phyloP scores from a whole-genome alignment of 2,888 invertebrate species.

The Nomada lathburiana region DNA sequence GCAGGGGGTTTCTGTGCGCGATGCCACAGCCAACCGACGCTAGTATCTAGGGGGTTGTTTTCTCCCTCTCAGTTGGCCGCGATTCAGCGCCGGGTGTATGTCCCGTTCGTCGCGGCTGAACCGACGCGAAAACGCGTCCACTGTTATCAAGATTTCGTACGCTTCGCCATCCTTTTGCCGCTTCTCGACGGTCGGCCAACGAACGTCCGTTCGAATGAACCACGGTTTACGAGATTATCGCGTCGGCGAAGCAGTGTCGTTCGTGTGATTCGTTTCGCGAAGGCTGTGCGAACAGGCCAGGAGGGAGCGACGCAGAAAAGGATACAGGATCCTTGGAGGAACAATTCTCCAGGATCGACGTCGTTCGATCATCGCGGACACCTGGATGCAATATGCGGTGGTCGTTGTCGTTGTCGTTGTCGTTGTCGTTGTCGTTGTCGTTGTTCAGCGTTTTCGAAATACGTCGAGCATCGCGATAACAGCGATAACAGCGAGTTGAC shows the following conservation, averaged over 20 bases:
- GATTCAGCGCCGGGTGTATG: conserved; percentile 81
- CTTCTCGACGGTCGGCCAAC: neutral
- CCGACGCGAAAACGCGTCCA: conserved; percentile 40
- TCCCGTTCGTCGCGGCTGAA: conserved; percentile 68
- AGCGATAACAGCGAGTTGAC: neutral
- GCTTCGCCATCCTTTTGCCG: neutral
- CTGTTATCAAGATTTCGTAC: neutral
- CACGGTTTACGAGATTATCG: too few relatives aligned
- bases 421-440: too few relatives aligned
- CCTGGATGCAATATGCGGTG: too few relatives aligned
- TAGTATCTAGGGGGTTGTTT: conserved; percentile 74
- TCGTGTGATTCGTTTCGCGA: neutral
- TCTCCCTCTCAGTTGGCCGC: conserved; percentile 81
- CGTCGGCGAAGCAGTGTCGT: too few relatives aligned
- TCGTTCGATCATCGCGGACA: too few relatives aligned
- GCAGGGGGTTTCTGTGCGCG: conserved; percentile 81
- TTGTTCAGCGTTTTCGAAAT: neutral
- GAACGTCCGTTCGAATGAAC: neutral
- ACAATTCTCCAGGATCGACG: neutral
- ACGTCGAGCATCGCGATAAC: too few relatives aligned
- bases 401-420: neutral
- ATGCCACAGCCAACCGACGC: conserved; percentile 74
- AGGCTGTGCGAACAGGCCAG: neutral
- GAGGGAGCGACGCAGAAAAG: neutral
- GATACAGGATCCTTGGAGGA: too few relatives aligned